Conservation (phyloP, 2,888 invertebrate species). For the Epsilonema sp. region DNA sequence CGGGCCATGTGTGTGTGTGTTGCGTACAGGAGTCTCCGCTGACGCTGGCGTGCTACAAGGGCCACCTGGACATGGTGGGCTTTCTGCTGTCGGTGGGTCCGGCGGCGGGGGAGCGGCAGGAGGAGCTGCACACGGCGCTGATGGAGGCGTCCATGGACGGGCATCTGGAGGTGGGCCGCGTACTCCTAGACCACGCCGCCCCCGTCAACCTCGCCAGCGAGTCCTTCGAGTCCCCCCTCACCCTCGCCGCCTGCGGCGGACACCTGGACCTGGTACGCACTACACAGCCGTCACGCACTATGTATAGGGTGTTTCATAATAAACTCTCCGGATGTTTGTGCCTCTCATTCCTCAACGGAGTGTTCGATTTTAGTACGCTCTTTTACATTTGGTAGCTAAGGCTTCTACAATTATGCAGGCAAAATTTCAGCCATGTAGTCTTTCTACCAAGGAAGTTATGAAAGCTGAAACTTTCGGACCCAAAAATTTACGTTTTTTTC, state of each 20-base stretch:
- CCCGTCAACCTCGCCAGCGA: slow-evolving; percentile 99
- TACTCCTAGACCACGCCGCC: slow-evolving; percentile 84
- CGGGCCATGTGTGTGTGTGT: too few relatives aligned
- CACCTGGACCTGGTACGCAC: slow-evolving; percentile 69
- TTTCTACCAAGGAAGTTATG: too few relatives aligned
- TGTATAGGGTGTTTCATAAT: too few relatives aligned
- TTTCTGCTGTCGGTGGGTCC: slow-evolving; percentile 86
- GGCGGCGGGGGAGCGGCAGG: slow-evolving; percentile 40
- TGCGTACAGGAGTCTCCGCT: slow-evolving; percentile 85
- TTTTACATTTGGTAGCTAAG: too few relatives aligned
- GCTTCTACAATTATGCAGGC: too few relatives aligned
- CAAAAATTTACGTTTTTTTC: too few relatives aligned
- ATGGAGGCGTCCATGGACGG: slow-evolving; percentile 99
- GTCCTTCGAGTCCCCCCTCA: slow-evolving; percentile 94
- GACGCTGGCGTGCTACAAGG: slow-evolving; percentile 82
- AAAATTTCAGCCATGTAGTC: too few relatives aligned
- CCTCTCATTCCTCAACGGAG: too few relatives aligned
- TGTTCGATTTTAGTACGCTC: too few relatives aligned
- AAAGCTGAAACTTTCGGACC: too few relatives aligned
- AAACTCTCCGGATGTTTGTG: too few relatives aligned
- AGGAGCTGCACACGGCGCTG: slow-evolving; percentile 93
- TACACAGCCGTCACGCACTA: too few relatives aligned
- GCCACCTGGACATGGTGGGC: slow-evolving; percentile 83
- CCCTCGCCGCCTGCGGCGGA: slow-evolving; percentile 92
- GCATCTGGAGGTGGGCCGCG: slow-evolving; percentile 83